phyloP scores from a whole-genome alignment of 1,140 invertebrate species.

The Dendroctonus ponderosae region DNA sequence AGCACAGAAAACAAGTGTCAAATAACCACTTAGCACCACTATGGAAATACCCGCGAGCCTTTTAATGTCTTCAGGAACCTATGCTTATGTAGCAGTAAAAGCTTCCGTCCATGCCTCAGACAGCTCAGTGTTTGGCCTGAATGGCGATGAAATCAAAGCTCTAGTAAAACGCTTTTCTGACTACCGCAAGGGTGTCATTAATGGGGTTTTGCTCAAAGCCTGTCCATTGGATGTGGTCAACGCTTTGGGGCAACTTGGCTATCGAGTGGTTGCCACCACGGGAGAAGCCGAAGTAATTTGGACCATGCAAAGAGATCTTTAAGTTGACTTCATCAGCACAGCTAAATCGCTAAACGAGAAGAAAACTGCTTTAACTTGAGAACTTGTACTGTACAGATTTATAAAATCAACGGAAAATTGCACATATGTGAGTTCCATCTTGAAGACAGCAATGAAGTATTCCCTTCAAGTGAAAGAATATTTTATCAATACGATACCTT shows the following conservation, averaged over 20 bases:
- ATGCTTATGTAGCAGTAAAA: slow-evolving; percentile 72
- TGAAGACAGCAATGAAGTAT: too few species aligned
- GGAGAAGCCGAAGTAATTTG: slow-evolving; percentile 77
- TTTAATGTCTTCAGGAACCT: slow-evolving; percentile 55
- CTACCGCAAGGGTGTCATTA: slow-evolving; percentile 60
- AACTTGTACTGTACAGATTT: too few species aligned
- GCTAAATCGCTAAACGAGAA: not conserved
- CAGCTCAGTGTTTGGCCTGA: slow-evolving; percentile 71
- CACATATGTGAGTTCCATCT: too few species aligned
- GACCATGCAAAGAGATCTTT: slow-evolving; percentile 74
- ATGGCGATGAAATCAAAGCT: slow-evolving; percentile 64
- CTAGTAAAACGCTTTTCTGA: slow-evolving; percentile 66
- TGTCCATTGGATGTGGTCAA: slow-evolving; percentile 67
- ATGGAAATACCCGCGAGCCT: slow-evolving; percentile 50
- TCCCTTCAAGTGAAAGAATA: too few species aligned
- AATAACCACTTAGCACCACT: slow-evolving; percentile 1
- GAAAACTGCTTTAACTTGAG: too few species aligned
- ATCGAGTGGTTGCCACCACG: slow-evolving; percentile 71
- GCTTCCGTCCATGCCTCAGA: slow-evolving; percentile 71
- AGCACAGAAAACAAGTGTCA: slow-evolving; percentile 11
- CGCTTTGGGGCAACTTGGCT: slow-evolving; percentile 70
- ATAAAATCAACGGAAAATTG: too few species aligned
- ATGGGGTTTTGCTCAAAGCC: slow-evolving; percentile 69
- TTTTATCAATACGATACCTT: too few species aligned
- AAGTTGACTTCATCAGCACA: slow-evolving; percentile 16